These are phyloP conservation scores for Poecilia latipinna DNA, from an alignment of 2,113 vertebrate genomes.

Conservation along the genomic window DNA sequence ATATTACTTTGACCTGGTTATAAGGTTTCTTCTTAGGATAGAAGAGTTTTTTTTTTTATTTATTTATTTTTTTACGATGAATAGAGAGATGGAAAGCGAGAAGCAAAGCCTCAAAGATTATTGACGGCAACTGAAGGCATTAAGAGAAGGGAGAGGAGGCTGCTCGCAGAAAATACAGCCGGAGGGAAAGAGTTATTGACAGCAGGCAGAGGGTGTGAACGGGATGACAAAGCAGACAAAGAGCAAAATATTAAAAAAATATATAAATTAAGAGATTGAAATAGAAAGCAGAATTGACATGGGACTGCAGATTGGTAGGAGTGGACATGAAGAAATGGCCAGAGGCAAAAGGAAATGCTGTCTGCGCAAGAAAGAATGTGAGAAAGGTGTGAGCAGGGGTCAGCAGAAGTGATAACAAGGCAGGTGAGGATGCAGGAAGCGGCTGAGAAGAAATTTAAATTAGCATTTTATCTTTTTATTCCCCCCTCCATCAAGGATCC, in stretches of 20 bases:
- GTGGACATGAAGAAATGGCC: constrained; percentile 16
- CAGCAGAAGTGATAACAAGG: constrained; percentile 24
- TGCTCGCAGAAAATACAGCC: not conserved
- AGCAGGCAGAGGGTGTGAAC: not conserved
- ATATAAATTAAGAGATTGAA: constrained; percentile 34
- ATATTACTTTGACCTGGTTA: not conserved
- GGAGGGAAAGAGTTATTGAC: constrained; percentile 15
- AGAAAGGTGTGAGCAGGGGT: constrained; percentile 21
- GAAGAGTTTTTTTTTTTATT: not conserved
- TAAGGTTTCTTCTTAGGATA: not conserved
- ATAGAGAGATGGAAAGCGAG: not conserved
- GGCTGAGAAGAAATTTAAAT: not conserved
- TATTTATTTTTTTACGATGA: not conserved
- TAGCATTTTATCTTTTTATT: constrained; percentile 1
- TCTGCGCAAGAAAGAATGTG: constrained; percentile 23
- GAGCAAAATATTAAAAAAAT: not conserved
- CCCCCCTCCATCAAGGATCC: not conserved
- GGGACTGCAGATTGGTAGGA: constrained; percentile 1
- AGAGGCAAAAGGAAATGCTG: constrained; percentile 46
- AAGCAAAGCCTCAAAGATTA: not conserved
- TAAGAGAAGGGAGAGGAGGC: not conserved
- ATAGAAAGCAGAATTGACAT: constrained; percentile 27
- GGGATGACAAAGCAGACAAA: not conserved
- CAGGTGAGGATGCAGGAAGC: constrained; percentile 12
- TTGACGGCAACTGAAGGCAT: not conserved